Base-by-base conservation (phyloP, 2,888 invertebrate genomes). In the Pyrochroa serraticornis region DNA sequence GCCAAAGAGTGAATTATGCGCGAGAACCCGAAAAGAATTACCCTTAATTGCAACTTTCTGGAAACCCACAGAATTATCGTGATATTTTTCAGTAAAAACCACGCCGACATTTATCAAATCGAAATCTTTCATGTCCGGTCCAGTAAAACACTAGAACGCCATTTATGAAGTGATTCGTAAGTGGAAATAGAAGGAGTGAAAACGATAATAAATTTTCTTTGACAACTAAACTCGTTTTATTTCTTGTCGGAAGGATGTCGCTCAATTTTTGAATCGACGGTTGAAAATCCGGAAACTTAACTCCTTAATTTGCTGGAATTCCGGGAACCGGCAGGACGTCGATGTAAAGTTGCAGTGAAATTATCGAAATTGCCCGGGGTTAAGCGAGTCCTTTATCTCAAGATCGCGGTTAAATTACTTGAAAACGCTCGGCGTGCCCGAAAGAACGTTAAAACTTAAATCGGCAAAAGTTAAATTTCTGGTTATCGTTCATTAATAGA, bases 331-430 rank as follows among this genome's bases (percentile, higher is more conserved):
- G 32, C 8, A 33, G 48, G 33, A 38, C 49, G 45, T 49, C 52
- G 43, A 46, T 52, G 58, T 57, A 47, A 57, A 57, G 45, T 47
- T 47, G 43, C 35, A 57, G 50, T 47, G 58, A 55, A 62, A 58
- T 54, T 62, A 58, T 58, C 47, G 50, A 50, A 58, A 50, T 58
- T 58, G 49, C 58, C 44, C 38, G 56, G 46, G 50, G 54, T 56
- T 51, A 58, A 60, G 49, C 46, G 54, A 44, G 53, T 60, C 39
- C 58, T 58, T 58, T 58, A 58, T 58, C 58, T 52, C 48, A 22
- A 46, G 22, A 57, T 52, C 43, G 46, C 48, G 51, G 51, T 51
- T 51, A 57, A 51, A 57, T 57, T 51, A 51, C 57, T 51, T 43
- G 57, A 50, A 57, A 57, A 52, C 57, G 57, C 51, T 38, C 41